Evolutionary conservation across 2,113 vertebrate species (phyloP).

Genomic region (Gobius niger): DNA sequence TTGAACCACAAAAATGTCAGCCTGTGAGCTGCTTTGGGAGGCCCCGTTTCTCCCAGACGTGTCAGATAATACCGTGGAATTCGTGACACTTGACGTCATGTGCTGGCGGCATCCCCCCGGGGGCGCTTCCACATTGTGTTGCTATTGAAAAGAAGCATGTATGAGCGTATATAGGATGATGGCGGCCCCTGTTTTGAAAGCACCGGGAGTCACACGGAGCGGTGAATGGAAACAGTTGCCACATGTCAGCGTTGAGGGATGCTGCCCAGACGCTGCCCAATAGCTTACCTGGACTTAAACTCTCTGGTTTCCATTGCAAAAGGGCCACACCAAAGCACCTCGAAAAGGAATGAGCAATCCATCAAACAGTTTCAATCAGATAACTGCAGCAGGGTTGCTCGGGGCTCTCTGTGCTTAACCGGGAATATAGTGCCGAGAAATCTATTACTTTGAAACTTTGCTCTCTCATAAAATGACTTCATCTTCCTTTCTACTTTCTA

Average conservation of each 20-base stretch:
- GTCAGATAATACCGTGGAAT: not conserved
- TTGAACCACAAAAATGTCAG: not conserved
- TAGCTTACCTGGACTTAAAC: not conserved
- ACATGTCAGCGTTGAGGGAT: slow-evolving; percentile 2
- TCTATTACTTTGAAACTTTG: not conserved
- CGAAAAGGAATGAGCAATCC: slow-evolving; percentile 1
- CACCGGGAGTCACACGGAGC: not conserved
- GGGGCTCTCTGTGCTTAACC: not conserved
- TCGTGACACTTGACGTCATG: slow-evolving; percentile 8
- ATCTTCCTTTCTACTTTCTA: not conserved
- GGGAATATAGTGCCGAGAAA: not conserved
- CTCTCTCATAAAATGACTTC: not conserved
- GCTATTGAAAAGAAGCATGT: not conserved
- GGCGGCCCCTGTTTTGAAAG: not conserved
- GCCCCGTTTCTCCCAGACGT: not conserved
- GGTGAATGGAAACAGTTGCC: slow-evolving; percentile 1
- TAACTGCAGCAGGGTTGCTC: not conserved
- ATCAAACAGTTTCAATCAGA: slow-evolving; percentile 1
- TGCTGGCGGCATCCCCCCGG: not conserved
- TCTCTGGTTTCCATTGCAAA: not conserved
- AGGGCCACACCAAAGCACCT: not conserved
- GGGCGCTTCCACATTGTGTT: not conserved
- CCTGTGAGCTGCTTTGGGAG: slow-evolving; percentile 2
- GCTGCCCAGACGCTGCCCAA: not conserved
- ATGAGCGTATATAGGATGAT: not conserved